Evolutionary conservation across 2,888 invertebrate species (phyloP).

Genomic region (Aleiodes leptofemur): DNA sequence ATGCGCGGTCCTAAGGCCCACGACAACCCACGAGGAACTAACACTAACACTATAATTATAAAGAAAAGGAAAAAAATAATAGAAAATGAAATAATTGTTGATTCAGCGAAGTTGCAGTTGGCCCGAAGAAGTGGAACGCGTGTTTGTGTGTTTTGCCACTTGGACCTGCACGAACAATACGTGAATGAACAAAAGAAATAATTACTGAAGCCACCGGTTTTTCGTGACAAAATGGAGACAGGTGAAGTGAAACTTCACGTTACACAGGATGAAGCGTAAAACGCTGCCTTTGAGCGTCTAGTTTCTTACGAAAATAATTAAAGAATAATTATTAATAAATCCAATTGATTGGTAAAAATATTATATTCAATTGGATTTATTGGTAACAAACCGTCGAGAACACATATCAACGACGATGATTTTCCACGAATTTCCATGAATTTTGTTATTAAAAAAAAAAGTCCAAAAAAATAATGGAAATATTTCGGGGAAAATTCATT

Average conservation of each 20-base stretch:
- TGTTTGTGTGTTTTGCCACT: conserved; percentile 7
- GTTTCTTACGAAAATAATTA: conserved; percentile 40
- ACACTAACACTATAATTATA: not conserved
- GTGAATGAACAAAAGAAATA: too few relatives aligned
- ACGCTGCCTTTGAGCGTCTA: conserved; percentile 19
- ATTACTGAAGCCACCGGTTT: not conserved
- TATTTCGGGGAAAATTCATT: conserved; percentile 21
- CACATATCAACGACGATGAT: conserved; percentile 57
- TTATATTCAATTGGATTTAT: conserved; percentile 5
- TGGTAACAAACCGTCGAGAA: conserved; percentile 35
- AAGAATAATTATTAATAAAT: conserved; percentile 10
- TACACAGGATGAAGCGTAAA: conserved; percentile 33
- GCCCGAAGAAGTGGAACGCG: conserved; percentile 3
- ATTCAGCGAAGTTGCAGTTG: not conserved
- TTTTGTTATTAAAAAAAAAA: conserved; percentile 19
- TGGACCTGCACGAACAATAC: too few relatives aligned
- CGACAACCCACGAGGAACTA: not conserved
- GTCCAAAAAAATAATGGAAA: conserved; percentile 27
- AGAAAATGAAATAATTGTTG: conserved; percentile 2
- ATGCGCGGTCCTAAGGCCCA: conserved; percentile 55
- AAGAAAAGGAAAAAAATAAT: conserved; percentile 15
- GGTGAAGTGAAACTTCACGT: conserved; percentile 33
- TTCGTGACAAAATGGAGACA: conserved; percentile 22
- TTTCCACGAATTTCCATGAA: conserved; percentile 6
- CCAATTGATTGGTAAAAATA: not conserved